A percentile compares a stretch with the other conserved stretches of the same genome.
These are phyloP conservation scores for Diphyllodes magnificus DNA, from an alignment of 2,113 vertebrate species.

Conservation along the genomic window DNA sequence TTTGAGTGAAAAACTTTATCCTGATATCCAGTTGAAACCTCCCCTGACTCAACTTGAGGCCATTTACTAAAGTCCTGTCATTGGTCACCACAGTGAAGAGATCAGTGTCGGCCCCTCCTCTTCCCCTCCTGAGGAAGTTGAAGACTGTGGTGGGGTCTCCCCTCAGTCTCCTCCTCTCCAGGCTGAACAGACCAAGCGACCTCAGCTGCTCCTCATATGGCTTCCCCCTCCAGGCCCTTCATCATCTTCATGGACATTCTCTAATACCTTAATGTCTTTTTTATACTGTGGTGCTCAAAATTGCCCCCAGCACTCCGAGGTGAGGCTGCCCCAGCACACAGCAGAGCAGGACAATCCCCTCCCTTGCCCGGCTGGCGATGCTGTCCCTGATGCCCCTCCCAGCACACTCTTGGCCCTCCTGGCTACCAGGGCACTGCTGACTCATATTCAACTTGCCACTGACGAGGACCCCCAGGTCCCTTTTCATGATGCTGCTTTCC, in stretches of 20 bases:
- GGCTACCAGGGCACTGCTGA: background rate
- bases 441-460: background rate
- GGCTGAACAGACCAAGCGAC: background rate
- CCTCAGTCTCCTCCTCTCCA: background rate
- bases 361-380: rapidly evolving
- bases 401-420: background rate
- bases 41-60: background rate
- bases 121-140: background rate
- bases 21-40: rapidly evolving
- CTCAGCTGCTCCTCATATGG: rapidly evolving
- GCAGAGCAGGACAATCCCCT: rapidly evolving
- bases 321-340: background rate
- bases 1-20: background rate
- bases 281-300: background rate
- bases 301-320: rapidly evolving
- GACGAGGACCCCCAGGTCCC: rapidly evolving
- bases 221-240: background rate
- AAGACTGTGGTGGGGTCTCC: background rate
- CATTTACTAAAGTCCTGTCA: background rate
- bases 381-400: rapidly evolving
- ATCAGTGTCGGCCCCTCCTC: too few species aligned
- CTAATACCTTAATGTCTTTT: background rate
- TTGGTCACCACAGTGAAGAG: background rate
- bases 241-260: background rate
- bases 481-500: background rate